These are phyloP conservation scores for Pterocles orientalis DNA, from an alignment of 2,113 vertebrate genomes.

Conservation along the genomic window DNA sequence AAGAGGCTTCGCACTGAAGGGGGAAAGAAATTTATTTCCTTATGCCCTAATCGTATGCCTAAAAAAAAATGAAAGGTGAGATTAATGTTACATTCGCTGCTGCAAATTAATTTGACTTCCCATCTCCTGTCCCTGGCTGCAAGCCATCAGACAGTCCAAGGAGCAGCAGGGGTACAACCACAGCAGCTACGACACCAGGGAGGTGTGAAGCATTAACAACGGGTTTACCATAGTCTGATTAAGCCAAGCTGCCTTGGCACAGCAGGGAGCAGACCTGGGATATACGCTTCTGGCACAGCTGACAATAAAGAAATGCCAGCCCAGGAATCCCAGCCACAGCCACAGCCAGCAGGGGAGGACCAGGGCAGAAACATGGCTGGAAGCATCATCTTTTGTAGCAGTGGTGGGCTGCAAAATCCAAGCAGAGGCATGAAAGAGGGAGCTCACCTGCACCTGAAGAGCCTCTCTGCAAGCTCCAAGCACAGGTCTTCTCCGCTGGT, in stretches of 20 bases:
- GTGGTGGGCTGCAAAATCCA: background rate
- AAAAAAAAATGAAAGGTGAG: background rate
- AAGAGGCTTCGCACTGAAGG: background rate
- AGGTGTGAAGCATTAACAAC: background rate
- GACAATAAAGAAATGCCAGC: background rate
- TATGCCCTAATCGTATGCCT: background rate
- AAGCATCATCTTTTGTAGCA: background rate
- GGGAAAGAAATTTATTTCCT: background rate
- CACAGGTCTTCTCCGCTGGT: background rate
- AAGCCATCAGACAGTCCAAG: background rate
- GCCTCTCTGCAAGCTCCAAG: background rate
- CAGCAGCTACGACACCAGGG: background rate
- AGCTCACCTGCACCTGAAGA: background rate
- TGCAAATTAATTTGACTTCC: background rate
- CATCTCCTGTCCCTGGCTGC: background rate
- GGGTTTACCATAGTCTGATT: background rate
- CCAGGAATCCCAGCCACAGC: background rate
- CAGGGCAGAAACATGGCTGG: background rate
- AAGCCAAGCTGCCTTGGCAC: background rate
- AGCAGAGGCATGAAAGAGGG: background rate
- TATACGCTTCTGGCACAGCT: background rate
- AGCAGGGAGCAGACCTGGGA: background rate
- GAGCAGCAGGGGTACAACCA: background rate
- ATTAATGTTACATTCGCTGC: background rate
- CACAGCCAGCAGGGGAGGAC: background rate